Percentiles rank a stretch among this genome's conserved stretches.
Evolutionary conservation across 2,113 vertebrate species (phyloP).

Genomic region (Mohoua ochrocephala): DNA sequence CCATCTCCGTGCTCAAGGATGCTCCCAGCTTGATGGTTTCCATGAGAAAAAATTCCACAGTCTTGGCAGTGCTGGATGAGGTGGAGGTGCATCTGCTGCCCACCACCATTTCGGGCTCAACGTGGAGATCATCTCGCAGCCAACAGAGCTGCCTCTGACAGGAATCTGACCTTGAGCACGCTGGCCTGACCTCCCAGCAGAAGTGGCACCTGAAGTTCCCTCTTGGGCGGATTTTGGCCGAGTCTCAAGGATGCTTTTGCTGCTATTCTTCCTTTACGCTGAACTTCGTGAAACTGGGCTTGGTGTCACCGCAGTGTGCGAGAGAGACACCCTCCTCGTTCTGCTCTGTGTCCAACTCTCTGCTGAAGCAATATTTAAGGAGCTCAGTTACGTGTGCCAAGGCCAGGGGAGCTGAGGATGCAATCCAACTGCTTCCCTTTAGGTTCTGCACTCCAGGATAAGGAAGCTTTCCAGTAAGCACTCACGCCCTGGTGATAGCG

Average conservation of each 20-base stretch:
- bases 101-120: background rate
- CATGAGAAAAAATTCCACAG: background rate
- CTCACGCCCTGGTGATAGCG: background rate
- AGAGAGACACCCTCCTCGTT: background rate
- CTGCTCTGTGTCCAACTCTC: background rate
- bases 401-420: background rate
- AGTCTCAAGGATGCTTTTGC: background rate
- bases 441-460: background rate
- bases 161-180: background rate
- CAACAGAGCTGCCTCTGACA: background rate
- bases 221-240: rapidly evolving
- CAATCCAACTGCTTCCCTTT: background rate
- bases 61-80: rapidly evolving
- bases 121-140: background rate
- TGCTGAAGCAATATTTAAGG: slow-evolving; percentile 8
- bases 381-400: background rate
- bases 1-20: background rate
- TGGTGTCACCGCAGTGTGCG: rapidly evolving
- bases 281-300: background rate
- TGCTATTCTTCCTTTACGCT: background rate
- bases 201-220: background rate
- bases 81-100: background rate
- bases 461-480: background rate
- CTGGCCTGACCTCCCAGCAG: background rate
- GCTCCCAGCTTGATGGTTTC: background rate